Base-by-base conservation (phyloP, 2,797 vertebrate species). In the Phataginus tetradactyla region DNA sequence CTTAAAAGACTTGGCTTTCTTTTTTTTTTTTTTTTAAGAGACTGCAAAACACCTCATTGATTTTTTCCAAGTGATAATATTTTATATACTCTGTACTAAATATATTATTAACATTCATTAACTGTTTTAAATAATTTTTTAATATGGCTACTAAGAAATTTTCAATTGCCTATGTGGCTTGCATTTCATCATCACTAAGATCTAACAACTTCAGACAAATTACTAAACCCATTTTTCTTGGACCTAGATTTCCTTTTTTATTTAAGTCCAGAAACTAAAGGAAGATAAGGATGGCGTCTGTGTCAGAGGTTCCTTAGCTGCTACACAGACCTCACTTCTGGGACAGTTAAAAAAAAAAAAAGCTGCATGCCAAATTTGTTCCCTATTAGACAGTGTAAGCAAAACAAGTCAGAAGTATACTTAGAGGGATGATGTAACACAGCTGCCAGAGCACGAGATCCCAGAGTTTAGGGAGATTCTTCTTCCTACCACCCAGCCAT, bases 301-400 rank as follows among this genome's bases (percentile, higher is more conserved):
- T 84, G 86, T 92, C 90, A 96, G 97, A 92, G 92, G 66, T 95
- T 96, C 32, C 63, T 75, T 98, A 92, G 93, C 91, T 97, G 78
- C 83, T 97, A 95, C 97, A 91, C 9, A 91, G 51, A 91, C 83
- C 86, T 98, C 85, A 96, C 51, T 97, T 97, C 92, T 94, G 75
- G 20, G 97, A 97, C 91, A 97, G 88, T 95, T 78, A 25, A 77
- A 88, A 39, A 61, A 86, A 75, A 74, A 79, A 98, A 98, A 87
- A 84, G 81, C 89, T 64, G 84, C 75, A 94, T 83, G 95, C 95
- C 96, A 96, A 97, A 97, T 97, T 97, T 98, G 68, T 98, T 98
- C 94, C 96, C 37, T 93, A 91, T 94, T 94, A 93, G 97, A 98
- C 86, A 96, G 96, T 37, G 64, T 96, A 97, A 92, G 83, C 32